Base-by-base conservation (phyloP, 1,140 invertebrate species). In the Drosophila orena region DNA sequence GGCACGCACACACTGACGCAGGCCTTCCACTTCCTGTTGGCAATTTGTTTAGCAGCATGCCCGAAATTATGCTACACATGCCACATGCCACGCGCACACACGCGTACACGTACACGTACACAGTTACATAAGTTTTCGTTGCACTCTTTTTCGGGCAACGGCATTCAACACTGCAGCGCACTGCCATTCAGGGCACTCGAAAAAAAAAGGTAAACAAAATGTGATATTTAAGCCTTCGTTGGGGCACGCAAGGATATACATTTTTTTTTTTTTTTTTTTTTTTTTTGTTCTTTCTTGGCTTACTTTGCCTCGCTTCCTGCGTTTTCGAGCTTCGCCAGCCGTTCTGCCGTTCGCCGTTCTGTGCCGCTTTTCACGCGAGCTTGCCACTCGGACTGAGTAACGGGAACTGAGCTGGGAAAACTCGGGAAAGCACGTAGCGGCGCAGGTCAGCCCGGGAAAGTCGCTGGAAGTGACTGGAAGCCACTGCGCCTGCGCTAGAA, bases 371-470 rank as follows among this genome's bases (percentile, higher is more conserved):
- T 59, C 72, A 73, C 83, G 76, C 84, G 84, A 89, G 83, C 83
- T 83, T 57, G 77, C 69, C 84, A 73, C 83, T 89, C 79, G 71
- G 78, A 88, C 83, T 89, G 79, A 89, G 68, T 57, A 64, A 79
- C 44, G 55, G 62, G 58, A 79, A 64, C 80, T 55, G 59, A 68
- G 64, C 64, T 27, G 46, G 71, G 53, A 52, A 68, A 66, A 34
- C 27, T 11, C 47, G 27, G 14, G 47, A 15, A 50, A 50, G 17
- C 24, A 30, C 27, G 46, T 10, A 62, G 46, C 61, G 44, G 35
- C 50, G 64, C 68, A 47, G 66, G 65, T 47, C 64, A 56, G 52
- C 55, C 73, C 60, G 73, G 64, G 65, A 70, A 71, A 57, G 66
- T 38, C 34, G 17, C 49, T 70, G 66, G 66, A 70, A 70, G 11